These are phyloP conservation scores for Butastur rufipennis DNA, from an alignment of 2,113 vertebrate species.

Conservation along the genomic window DNA sequence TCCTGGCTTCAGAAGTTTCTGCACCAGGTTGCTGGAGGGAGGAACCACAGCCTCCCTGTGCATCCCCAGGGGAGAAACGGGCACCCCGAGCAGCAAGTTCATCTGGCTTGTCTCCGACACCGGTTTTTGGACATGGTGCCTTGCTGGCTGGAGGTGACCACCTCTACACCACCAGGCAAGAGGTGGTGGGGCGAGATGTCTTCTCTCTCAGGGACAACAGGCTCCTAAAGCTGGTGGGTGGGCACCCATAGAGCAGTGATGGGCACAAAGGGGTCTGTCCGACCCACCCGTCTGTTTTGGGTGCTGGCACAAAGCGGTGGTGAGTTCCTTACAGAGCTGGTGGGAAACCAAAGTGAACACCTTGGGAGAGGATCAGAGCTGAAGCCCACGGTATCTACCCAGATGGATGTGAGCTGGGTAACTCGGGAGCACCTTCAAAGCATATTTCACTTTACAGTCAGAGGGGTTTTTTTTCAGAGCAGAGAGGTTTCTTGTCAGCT, in stretches of 20 bases:
- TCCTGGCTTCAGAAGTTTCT: background rate
- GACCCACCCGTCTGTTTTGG: background rate
- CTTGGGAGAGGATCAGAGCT: background rate
- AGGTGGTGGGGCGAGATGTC: background rate
- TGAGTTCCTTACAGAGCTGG: accelerated
- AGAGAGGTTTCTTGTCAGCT: background rate
- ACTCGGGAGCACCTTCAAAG: background rate
- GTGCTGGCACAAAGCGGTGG: background rate
- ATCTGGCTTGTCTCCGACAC: background rate
- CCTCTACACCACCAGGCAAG: background rate
- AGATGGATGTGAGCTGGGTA: background rate
- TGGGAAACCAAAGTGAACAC: background rate
- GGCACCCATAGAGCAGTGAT: accelerated
- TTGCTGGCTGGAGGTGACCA: background rate
- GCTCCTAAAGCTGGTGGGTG: accelerated
- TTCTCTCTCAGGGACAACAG: accelerated
- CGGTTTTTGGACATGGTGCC: background rate
- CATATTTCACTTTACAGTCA: background rate
- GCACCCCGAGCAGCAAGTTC: background rate
- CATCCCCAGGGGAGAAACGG: background rate
- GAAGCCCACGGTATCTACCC: accelerated
- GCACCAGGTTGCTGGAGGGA: background rate
- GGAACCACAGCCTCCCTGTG: background rate
- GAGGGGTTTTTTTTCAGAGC: background rate
- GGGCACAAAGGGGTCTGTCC: accelerated